Percentiles rank a stretch among this genome's conserved stretches.
phyloP scores from a whole-genome alignment of 2,797 vertebrate genomes.

The Thamnophis elegans region DNA sequence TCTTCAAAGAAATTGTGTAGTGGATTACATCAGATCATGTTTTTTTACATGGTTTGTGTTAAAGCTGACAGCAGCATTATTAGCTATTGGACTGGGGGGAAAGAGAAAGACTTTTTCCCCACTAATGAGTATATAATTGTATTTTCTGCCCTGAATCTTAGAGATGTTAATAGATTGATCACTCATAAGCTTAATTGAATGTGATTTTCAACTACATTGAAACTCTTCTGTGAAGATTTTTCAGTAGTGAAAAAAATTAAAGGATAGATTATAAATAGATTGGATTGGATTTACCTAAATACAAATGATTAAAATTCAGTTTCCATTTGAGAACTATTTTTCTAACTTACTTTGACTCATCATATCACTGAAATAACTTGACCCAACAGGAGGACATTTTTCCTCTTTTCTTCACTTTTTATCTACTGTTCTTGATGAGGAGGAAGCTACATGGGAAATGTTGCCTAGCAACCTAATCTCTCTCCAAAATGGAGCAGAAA shows the following conservation, averaged over 20 bases:
- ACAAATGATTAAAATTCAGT: conserved; percentile 1
- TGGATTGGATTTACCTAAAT: background rate
- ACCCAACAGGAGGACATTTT: conserved; percentile 15
- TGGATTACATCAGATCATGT: background rate
- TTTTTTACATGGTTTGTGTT: background rate
- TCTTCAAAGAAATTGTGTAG: background rate
- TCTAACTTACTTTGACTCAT: conserved; percentile 21
- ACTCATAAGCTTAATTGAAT: background rate
- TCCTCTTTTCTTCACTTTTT: background rate
- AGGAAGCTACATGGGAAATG: conserved; percentile 26
- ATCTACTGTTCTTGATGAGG: conserved; percentile 12
- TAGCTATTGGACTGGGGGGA: background rate
- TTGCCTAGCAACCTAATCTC: conserved; percentile 38
- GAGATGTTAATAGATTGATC: background rate
- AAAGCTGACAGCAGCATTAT: background rate
- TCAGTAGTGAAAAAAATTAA: background rate
- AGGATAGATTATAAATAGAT: conserved; percentile 7
- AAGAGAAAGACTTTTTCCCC: background rate
- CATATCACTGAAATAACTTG: conserved; percentile 7
- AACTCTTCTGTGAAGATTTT: background rate
- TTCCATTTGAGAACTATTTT: background rate
- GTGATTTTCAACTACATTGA: background rate
- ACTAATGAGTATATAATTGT: background rate
- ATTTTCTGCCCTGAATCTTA: background rate
- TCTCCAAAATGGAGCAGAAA: conserved; percentile 34